These are phyloP conservation scores for Porites divaricata DNA, from an alignment of 92 coral and sea anemone species.

Conservation along the genomic window DNA sequence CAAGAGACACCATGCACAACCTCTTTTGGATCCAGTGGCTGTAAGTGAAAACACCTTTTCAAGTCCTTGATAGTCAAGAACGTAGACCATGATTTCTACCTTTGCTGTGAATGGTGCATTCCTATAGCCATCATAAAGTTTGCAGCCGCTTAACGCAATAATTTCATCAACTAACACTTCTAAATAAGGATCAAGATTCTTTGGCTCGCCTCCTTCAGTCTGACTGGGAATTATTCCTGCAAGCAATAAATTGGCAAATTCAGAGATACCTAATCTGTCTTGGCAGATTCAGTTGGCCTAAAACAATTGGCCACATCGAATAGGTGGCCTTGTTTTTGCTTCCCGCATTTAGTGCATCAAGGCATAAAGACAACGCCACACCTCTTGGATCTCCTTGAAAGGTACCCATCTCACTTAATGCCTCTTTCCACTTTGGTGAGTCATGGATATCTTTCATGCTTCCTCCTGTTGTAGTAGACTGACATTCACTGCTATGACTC, in stretches of 20 bases:
- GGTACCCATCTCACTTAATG: slow-evolving; percentile 29
- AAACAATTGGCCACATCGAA: slow-evolving; percentile 69
- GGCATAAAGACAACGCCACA: slow-evolving; percentile 27
- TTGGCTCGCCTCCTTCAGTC: slow-evolving; percentile 36
- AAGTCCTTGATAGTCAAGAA: slow-evolving; percentile 57
- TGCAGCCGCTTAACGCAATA: not conserved
- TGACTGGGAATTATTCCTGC: slow-evolving; percentile 57
- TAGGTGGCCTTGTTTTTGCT: slow-evolving; percentile 47
- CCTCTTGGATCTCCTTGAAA: slow-evolving; percentile 57
- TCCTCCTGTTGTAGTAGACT: not conserved
- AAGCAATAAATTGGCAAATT: slow-evolving; percentile 39
- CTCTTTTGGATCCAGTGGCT: slow-evolving; percentile 40
- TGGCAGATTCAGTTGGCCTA: too few relatives aligned
- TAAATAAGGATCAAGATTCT: slow-evolving; percentile 46
- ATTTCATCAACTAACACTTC: slow-evolving; percentile 53
- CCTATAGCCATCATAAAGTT: slow-evolving; percentile 43
- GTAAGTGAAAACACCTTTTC: slow-evolving; percentile 42
- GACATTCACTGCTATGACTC: slow-evolving; percentile 45
- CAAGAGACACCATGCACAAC: slow-evolving; percentile 29
- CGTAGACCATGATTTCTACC: slow-evolving; percentile 37
- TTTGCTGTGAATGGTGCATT: slow-evolving; percentile 36
- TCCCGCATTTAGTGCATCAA: slow-evolving; percentile 56
- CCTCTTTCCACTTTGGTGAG: slow-evolving; percentile 51
- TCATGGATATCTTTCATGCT: slow-evolving; percentile 50
- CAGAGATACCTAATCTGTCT: slow-evolving; percentile 10